Evolutionary conservation across 2,113 vertebrate species (phyloP), one percentile per base, ranked within the genome.

Genomic region (Neolamprologus falcicula): DNA sequence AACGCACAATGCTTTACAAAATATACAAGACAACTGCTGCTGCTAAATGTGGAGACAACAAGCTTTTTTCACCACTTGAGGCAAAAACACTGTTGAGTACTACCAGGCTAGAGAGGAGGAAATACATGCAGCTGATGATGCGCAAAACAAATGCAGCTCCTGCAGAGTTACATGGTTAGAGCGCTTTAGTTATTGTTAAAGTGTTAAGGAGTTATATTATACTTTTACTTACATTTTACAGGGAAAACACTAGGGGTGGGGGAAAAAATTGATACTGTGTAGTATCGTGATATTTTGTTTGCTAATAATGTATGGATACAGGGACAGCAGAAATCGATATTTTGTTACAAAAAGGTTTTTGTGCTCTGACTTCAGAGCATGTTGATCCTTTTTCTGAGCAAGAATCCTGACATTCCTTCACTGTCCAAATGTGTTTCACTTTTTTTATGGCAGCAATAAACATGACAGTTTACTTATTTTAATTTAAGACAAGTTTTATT

Each of bases 131-230:
- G 63, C 11, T 68, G 63, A 37, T 68, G 63, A 68, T 37, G 19
- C 1, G 11, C 2, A 68, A 37, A 0, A 0, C 31, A 66, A 66
- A 3, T 68, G 63, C 19, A 68, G 31, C 3, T 66, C 61, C 6
- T 35, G 31, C 61, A 66, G 6, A 35, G 61, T 35, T 35, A 63
- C 31, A 63, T 35, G 31, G 59, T 35, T 63, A 63, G 31, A 35
- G 17, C 4, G 1, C 59, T n/a, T 63, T 35, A 7, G 59, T 63
- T 63, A 35, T 7, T 35, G 17, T 63, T 63, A n/a, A 63, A 63
- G 59, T 35, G 31, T 63, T 35, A 5, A 35, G 31, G 17, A 63
- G 17, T 63, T 35, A 35, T 63, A 11, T 66, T 2, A 35, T n/a
- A 35, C 61, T n/a, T 5, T 1, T 35, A 35, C 9, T 35, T 35